Evolutionary conservation across 2,113 vertebrate species (phyloP), one percentile per base, ranked within the genome.

Genomic region (Talpa occidentalis): DNA sequence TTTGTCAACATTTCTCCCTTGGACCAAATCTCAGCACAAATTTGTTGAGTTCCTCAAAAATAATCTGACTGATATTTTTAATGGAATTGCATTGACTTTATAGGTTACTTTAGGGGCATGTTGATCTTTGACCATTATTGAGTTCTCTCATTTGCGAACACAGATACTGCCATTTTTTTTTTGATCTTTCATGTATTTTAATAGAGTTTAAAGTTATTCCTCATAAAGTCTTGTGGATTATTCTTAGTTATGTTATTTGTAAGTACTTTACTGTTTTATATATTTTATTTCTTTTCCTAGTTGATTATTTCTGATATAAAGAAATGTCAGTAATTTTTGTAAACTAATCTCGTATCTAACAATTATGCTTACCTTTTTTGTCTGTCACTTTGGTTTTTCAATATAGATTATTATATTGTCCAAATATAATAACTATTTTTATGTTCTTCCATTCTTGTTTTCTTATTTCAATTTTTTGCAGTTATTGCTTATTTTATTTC

Each of bases 291-390:
- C n/a, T 93, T 14, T 47, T 90, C 21, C 37, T 54, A 47, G 9
- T 69, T 87, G 81, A 56, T 88, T 92, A 78, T 82, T 91, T 94
- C 56, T 73, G 11, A 82, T 90, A 2, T 54, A 92, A 44, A 89
- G n/a, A 77, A 60, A 77, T 49, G 32, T 35, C 5, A 64, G 24
- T 85, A 30, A 85, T 42, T 87, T 95, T 94, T 94, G 26, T 90
- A 67, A 83, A 42, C n/a, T 78, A 5, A 72, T 94, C 54, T 92
- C 49, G 1, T 81, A 17, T 87, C 59, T 90, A 22, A 44, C 10
- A 44, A 32, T n/a, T 60, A 54, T 91, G 49, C 54, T 70, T 67
- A 32, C 17, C 6, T 93, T 76, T 87, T 81, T 54, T 91, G 37
- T 42, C 37, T 32, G 32, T 72, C 67, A 26, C 40, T 85, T 44